Base-by-base conservation (phyloP, 2,888 invertebrate genomes). In the Taphrorychus bicolor region DNA sequence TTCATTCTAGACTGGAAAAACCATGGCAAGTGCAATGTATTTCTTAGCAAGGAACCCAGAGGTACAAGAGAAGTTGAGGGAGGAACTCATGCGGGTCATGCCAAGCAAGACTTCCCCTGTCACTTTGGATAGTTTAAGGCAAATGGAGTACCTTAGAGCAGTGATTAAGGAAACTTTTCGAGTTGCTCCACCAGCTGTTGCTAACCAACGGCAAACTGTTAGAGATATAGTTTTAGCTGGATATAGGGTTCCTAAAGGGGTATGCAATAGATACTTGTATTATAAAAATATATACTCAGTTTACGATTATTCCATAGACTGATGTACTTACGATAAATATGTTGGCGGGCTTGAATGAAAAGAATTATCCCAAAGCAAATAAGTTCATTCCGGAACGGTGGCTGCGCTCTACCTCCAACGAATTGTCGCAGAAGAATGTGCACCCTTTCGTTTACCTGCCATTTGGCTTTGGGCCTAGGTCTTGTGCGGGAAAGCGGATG, bases 401-500 rank as follows among this genome's bases (percentile, higher is more conserved):
- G 78, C 60, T 79, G 4, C 61, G 76, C 53, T n/a, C n/a, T n/a
- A n/a, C n/a, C n/a, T n/a, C n/a, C n/a, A n/a, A n/a, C n/a, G n/a
- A n/a, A n/a, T n/a, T n/a, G n/a, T n/a, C n/a, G n/a, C 61, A 66
- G 17, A 32, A 32, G 11, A 73, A 68, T 1, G 59, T 24, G 3
- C 73, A 71, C 14, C 87, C 88, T 0, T 89, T 89, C 80, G 83
- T 86, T 0, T 85, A 84, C 51, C 79, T 89, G 64, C 90, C 90
- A 0, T 91, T 91, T 76, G 91, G 91, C 0, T 88, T 87, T 74
- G 91, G 91, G 0, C 84, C 88, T 0, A 85, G 91, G 54, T 85
- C 86, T 70, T 91, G 91, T 75, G 85, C 90, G 65, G 92, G 92
- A 3, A 84, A 88, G 76, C 82, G 92, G 74, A 86, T 93, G 71